phyloP scores from a whole-genome alignment of 2,113 vertebrate genomes.

The Miniopterus natalensis region DNA sequence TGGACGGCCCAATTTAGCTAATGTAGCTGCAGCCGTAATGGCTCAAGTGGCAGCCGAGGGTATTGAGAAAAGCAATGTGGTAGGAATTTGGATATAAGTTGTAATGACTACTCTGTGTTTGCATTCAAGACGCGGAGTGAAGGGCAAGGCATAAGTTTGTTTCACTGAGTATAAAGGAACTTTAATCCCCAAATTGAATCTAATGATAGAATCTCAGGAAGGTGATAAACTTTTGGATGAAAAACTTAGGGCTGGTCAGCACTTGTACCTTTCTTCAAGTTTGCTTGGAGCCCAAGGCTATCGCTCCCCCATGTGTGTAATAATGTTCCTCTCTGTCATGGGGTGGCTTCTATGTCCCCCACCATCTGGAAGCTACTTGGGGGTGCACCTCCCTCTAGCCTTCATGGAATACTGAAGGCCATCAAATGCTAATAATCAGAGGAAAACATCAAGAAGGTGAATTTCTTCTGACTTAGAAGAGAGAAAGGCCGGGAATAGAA shows the following conservation, averaged over 20 bases:
- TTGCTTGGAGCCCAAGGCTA: neutral
- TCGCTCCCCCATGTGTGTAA: neutral
- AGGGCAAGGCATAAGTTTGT: neutral
- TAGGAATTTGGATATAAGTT: neutral
- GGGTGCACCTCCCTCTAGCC: neutral
- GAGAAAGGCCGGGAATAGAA: neutral
- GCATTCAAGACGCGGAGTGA: neutral
- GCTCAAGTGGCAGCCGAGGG: neutral
- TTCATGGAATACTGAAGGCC: neutral
- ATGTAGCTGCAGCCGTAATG: neutral
- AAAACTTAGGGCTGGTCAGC: neutral
- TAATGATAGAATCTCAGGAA: conserved; percentile 38
- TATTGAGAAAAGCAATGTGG: neutral
- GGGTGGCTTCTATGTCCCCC: neutral
- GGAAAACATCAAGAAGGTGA: neutral
- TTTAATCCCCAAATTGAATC: neutral
- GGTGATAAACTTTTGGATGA: neutral
- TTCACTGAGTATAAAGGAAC: neutral
- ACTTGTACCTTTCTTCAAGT: neutral
- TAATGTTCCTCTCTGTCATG: neutral
- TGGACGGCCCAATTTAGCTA: conserved; percentile 20
- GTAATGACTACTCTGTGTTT: neutral
- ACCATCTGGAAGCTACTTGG: neutral
- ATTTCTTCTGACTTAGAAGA: conserved; percentile 31
- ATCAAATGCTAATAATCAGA: neutral